Conservation (phyloP, 2,888 invertebrate species). For the Limnephilus marmoratus region DNA sequence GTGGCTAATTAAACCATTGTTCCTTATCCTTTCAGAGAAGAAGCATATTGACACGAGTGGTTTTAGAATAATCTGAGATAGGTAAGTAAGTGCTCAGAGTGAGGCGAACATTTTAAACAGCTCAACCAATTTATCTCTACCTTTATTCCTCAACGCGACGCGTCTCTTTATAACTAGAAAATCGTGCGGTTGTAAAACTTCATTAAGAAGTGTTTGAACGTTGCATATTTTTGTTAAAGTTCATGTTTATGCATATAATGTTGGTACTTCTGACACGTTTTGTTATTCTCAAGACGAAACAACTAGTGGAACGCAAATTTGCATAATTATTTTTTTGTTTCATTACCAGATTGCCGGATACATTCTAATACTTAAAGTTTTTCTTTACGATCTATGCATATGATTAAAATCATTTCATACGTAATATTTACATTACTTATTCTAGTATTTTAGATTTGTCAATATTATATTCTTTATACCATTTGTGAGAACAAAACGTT, state of each 20-base stretch:
- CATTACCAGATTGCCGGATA: not conserved
- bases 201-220: conserved; percentile 13
- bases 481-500: not conserved
- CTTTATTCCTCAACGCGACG: not conserved
- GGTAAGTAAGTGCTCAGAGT: not conserved
- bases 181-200: conserved; percentile 21
- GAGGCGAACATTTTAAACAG: not conserved
- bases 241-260: conserved; percentile 37
- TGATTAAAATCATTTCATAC: not conserved
- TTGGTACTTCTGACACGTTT: conserved; percentile 8
- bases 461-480: not conserved
- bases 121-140: not conserved
- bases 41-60: not conserved
- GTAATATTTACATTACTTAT: not conserved
- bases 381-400: not conserved
- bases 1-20: not conserved
- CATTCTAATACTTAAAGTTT: not conserved
- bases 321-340: conserved; percentile 17
- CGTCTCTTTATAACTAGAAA: not conserved
- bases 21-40: not conserved
- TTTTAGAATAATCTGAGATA: not conserved
- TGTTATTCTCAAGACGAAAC: conserved; percentile 35
- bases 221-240: conserved; percentile 40
- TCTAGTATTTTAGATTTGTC: not conserved
- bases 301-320: conserved; percentile 17